Base-by-base conservation (phyloP, 2,113 vertebrate species). In the Columba janthina region DNA sequence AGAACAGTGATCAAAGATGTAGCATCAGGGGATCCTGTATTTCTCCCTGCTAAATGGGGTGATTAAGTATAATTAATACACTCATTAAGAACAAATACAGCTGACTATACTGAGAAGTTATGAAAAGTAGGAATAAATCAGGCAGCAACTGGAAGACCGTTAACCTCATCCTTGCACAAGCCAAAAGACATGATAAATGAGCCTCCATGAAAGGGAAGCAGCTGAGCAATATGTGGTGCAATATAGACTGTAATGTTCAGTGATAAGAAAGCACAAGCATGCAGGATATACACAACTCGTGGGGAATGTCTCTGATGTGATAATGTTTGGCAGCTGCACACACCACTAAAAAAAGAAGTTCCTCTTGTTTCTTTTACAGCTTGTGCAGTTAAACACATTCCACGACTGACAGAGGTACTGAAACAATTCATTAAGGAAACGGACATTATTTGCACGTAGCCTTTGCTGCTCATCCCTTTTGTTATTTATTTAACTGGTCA, bases 261-360 rank as follows among this genome's bases (percentile, higher is more conserved):
- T 50, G 92, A 94, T 96, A 94, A 92, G 94, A 92, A 90, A 92
- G 88, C 79, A 71, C 69, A 93, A 91, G 82, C 46, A 83, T 26
- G 79, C 90, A 78, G 90, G 48, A 92, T 53, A 90, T 81, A 90
- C 88, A 92, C 72, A 92, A 67, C 72, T 95, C 8, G 0, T 54
- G 79, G 70, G 86, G 93, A 96, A 95, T 75, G 94, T 87, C 94
- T 94, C 69, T 90, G 96, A 94, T 91, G 89, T 86, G 93, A 77
- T 90, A 95, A 93, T 88, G 61, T 50, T 88, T 96, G 90, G 93
- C 94, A 95, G 85, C 92, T 93, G 69, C 65, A 79, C 22, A 46
- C 16, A 21, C 48, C 79, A 72, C 65, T 72, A 74, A 69, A 80
- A 88, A 88, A 93, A 93, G 67, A 91, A 76, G 66, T 65, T 93